Conservation (phyloP, 2,888 invertebrate species). For the Pemphredon lugubris region DNA sequence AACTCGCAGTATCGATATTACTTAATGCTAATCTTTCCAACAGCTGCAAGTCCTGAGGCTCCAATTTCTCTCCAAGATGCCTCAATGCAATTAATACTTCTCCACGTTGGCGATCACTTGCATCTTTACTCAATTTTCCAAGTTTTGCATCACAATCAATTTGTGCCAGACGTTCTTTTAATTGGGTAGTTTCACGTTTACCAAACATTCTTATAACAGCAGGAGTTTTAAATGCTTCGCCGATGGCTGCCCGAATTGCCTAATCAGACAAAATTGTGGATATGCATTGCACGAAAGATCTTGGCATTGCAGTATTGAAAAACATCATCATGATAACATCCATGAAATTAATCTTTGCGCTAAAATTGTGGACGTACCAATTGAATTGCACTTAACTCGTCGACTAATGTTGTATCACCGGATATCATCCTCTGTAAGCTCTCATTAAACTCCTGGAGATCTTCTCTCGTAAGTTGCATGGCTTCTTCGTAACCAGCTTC, state of each 20-base stretch:
- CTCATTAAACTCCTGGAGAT: conserved; percentile 86
- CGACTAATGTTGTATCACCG: conserved; percentile 87
- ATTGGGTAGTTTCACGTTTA: conserved; percentile 85
- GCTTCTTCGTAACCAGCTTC: conserved; percentile 86
- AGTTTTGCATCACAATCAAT: conserved; percentile 85
- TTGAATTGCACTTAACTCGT: conserved; percentile 86
- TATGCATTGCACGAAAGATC: no score
- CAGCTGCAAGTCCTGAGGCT: conserved; percentile 81
- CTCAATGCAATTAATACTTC: conserved; percentile 82
- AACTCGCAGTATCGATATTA: conserved; percentile 78
- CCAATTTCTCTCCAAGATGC: conserved; percentile 82
- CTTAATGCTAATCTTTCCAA: conserved; percentile 81
- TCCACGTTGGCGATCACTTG: conserved; percentile 82
- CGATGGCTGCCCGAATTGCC: conserved; percentile 89
- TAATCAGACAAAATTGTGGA: no score
- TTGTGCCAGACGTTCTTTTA: conserved; percentile 83
- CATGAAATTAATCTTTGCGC: not conserved
- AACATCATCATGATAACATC: no score
- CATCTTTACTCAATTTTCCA: conserved; percentile 83
- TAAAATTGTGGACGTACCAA: conserved; percentile 80
- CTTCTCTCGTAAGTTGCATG: conserved; percentile 87
- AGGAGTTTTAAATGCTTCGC: conserved; percentile 88
- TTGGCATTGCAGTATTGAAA: no score
- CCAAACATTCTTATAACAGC: conserved; percentile 89
- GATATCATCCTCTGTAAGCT: conserved; percentile 85